phyloP scores from a whole-genome alignment of 2,888 invertebrate genomes.

The Hoplodrina ambigua region DNA sequence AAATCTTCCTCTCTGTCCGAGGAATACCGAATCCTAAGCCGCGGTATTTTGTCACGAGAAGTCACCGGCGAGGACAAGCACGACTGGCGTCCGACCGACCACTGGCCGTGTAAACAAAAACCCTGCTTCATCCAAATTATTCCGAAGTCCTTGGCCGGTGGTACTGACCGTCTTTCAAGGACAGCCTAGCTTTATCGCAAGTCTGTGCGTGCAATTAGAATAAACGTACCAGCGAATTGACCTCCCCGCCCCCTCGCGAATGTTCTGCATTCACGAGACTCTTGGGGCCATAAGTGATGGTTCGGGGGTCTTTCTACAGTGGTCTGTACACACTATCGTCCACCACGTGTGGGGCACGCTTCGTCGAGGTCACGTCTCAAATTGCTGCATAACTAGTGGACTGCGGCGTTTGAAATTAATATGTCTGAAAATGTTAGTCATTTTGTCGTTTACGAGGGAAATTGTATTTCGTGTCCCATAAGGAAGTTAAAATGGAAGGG shows the following conservation, averaged over 20 bases:
- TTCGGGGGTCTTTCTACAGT: conserved; percentile 67
- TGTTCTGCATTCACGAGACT: conserved; percentile 66
- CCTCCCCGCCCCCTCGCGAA: conserved; percentile 67
- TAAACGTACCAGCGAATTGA: conserved; percentile 68
- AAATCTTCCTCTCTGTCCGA: conserved; percentile 83
- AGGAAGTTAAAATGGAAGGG: conserved; percentile 61
- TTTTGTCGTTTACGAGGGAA: conserved; percentile 71
- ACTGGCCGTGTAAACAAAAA: conserved; percentile 82
- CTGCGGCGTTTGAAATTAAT: conserved; percentile 88
- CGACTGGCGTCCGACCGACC: conserved; percentile 73
- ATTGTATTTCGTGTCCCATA: conserved; percentile 67
- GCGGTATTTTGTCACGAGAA: conserved; percentile 79
- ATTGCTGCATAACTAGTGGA: conserved; percentile 88
- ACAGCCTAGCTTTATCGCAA: conserved; percentile 78
- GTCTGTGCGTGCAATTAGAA: conserved; percentile 83
- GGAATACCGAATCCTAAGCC: conserved; percentile 82
- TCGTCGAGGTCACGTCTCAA: conserved; percentile 85
- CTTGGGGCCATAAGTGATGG: conserved; percentile 49
- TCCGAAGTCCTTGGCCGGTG: conserved; percentile 82
- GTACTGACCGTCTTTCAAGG: conserved; percentile 86
- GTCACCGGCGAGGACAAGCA: conserved; percentile 66
- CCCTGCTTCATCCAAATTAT: conserved; percentile 79
- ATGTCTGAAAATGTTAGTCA: conserved; percentile 77
- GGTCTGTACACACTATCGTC: conserved; percentile 68
- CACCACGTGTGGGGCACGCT: conserved; percentile 76